phyloP scores from a whole-genome alignment of 2,113 vertebrate species.

The Pontoporia blainvillei region DNA sequence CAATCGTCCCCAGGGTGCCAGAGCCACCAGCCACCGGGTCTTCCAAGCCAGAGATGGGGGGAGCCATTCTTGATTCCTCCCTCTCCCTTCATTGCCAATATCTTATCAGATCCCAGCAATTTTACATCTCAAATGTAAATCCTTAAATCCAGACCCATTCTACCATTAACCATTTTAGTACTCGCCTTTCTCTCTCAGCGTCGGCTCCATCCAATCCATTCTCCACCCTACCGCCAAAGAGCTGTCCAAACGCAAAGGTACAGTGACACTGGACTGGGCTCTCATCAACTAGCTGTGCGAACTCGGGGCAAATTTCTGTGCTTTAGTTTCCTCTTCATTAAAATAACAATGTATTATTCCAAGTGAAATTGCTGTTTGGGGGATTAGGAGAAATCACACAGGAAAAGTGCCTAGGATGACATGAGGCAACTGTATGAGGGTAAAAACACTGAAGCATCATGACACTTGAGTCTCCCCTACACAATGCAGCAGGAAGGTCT shows the following conservation, averaged over 20 bases:
- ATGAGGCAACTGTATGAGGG: not conserved
- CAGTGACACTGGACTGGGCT: accelerated
- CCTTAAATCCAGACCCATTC: not conserved
- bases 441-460: not conserved
- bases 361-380: not conserved
- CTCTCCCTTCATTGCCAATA: not conserved
- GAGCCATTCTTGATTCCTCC: not conserved
- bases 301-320: not conserved
- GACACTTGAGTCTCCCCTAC: not conserved
- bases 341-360: not conserved
- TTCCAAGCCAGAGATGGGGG: not conserved
- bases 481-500: not conserved
- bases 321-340: not conserved
- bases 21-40: not conserved
- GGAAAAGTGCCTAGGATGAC: not conserved
- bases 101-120: not conserved
- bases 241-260: not conserved
- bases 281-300: not conserved
- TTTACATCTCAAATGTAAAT: not conserved
- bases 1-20: not conserved
- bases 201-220: not conserved
- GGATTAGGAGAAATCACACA: not conserved
- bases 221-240: not conserved
- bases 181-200: not conserved
- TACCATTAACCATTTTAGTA: not conserved